phyloP scores from a whole-genome alignment of 2,113 vertebrate genomes.

The Chloropsis hardwickii region DNA sequence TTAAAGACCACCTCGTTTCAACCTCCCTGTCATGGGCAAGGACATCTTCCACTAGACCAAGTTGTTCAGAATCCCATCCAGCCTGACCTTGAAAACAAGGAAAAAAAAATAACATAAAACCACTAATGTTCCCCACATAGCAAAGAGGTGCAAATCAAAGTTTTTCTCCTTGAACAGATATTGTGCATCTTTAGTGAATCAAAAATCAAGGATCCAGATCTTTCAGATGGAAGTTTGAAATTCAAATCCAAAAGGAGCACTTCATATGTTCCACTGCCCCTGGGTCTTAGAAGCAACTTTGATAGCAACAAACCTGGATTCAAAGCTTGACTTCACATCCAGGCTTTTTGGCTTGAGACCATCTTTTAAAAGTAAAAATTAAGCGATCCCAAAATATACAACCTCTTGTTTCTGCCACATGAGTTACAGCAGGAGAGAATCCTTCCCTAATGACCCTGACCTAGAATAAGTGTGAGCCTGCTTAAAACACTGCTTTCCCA shows the following conservation, averaged over 20 bases:
- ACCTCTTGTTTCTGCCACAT: not conserved
- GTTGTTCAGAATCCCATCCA: not conserved
- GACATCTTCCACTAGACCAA: not conserved
- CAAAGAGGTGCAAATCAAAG: not conserved
- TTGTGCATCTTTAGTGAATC: not conserved
- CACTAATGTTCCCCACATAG: not conserved
- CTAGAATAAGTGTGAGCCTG: not conserved
- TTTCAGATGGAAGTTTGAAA: not conserved
- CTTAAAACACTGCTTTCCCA: constrained; percentile 36
- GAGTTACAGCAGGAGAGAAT: not conserved
- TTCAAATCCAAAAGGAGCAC: not conserved
- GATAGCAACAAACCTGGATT: not conserved
- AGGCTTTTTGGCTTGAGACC: constrained; percentile 1
- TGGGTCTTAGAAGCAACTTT: not conserved
- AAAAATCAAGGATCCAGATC: not conserved
- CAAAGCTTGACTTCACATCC: not conserved
- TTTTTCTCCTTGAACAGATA: not conserved
- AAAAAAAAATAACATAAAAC: not conserved
- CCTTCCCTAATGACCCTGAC: not conserved
- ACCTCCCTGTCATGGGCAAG: not conserved
- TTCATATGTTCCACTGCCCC: not conserved
- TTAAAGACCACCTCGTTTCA: not conserved
- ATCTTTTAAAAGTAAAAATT: not conserved
- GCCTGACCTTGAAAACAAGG: not conserved
- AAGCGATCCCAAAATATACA: not conserved